These are phyloP conservation scores for Montipora sp. DNA, from an alignment of 64 coral and sea anemone species.

Conservation along the genomic window DNA sequence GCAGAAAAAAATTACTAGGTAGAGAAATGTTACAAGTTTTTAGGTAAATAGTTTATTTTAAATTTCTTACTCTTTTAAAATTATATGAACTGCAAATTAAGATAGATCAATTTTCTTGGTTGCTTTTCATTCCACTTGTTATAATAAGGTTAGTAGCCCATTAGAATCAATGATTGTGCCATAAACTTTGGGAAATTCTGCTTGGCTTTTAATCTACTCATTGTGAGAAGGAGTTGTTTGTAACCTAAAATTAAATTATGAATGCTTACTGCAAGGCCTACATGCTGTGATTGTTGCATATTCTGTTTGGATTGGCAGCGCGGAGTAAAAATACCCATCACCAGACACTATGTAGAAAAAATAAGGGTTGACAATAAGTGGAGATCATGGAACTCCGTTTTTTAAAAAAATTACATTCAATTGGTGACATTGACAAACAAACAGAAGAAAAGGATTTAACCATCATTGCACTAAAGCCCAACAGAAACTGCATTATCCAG, in stretches of 20 bases:
- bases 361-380: slow-evolving; percentile 31
- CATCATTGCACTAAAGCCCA: no score
- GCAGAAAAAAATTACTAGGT: not conserved
- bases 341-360: slow-evolving; percentile 72
- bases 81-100: not conserved
- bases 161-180: not conserved
- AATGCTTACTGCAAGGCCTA: slow-evolving; percentile 94
- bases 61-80: no score
- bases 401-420: no score
- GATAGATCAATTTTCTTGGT: not conserved
- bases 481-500: no score
- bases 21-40: not conserved
- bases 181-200: not conserved
- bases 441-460: no score
- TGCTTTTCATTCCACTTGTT: not conserved
- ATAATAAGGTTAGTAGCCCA: not conserved
- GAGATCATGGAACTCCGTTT: no score
- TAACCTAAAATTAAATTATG: not conserved
- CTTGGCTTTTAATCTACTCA: not conserved
- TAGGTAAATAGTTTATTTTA: not conserved
- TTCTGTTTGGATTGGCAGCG: slow-evolving; percentile 95
- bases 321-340: slow-evolving; percentile 86
- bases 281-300: slow-evolving; percentile 91
- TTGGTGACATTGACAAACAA: no score
- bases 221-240: not conserved